Evolutionary conservation across 2,113 vertebrate genomes (phyloP), one percentile per base, ranked within the genome.

Genomic region (Tychaedon coryphoeus): DNA sequence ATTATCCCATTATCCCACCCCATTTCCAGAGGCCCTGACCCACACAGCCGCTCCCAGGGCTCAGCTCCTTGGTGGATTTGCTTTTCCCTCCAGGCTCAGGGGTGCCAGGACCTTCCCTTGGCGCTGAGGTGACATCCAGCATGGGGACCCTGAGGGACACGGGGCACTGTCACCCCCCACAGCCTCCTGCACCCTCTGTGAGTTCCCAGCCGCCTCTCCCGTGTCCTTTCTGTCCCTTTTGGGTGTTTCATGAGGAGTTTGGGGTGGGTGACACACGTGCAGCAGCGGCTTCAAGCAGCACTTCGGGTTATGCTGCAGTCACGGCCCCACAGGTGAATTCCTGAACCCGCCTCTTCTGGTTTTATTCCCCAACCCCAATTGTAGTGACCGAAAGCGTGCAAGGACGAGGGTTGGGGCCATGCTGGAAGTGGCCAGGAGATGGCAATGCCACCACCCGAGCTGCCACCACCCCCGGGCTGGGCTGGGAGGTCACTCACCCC

Each of bases 121-220:
- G 56, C 50, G 7, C 60, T 64, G 95, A 71, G 50, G 81, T 73
- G 61, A 42, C 69, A 38, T 9, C 90, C 74, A 83, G 93, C 86
- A 97, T 97, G 97, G 97, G 95, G 19, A 97, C 97, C 20, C 67
- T 69, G 36, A 70, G 82, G 92, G 85, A 83, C 79, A 20, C 23
- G 28, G 92, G 88, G 88, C 45, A 92, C 26, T 34, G 14, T 47
- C 85, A 33, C 38, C 56, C 91, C 19, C n/a, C 93, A 7, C 90
- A 87, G 86, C 97, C 97, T 45, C 56, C 93, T 34, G 92, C 97
- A 4, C 69, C 94, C 65, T 98, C 96, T 1, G 98, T 98, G 97
- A 98, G 97, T 97, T 67, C 38, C 69, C 71, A 31, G 33, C 16
- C 9, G 23, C 65, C 14, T 8, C 61, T 65, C 22, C 2, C 3